Evolutionary conservation across 2,113 vertebrate genomes (phyloP).

Genomic region (Leucoraja erinaceus): DNA sequence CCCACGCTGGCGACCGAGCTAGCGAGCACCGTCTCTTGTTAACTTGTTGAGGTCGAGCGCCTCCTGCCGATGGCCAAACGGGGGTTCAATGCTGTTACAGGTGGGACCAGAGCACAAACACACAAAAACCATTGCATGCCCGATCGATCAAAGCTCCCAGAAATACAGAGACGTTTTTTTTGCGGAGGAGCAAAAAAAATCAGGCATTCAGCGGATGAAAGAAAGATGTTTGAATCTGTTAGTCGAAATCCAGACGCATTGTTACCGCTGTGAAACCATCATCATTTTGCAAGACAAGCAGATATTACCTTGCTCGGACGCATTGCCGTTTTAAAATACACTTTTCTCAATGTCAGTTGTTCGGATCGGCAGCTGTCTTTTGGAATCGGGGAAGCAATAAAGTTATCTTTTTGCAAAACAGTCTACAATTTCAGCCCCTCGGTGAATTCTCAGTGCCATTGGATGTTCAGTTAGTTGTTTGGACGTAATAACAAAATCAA

Average conservation of each 20-base stretch:
- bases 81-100: background rate
- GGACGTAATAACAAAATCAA: background rate
- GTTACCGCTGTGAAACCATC: background rate
- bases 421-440: background rate
- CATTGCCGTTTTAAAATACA: background rate
- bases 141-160: conserved; percentile 1
- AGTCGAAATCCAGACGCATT: background rate
- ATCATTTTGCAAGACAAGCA: background rate
- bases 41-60: conserved; percentile 2
- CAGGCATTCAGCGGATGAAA: background rate
- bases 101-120: background rate
- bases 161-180: background rate
- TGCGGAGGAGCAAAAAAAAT: background rate
- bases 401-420: background rate
- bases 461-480: background rate
- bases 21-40: background rate
- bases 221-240: conserved; percentile 19
- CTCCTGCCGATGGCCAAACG: background rate
- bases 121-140: background rate
- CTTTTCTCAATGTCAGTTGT: background rate
- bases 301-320: background rate
- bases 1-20: background rate
- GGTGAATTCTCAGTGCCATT: background rate
- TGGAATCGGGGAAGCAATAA: background rate
- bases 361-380: background rate